Base-by-base conservation (phyloP, 2,797 vertebrate genomes). In the Sorex maritimensis region DNA sequence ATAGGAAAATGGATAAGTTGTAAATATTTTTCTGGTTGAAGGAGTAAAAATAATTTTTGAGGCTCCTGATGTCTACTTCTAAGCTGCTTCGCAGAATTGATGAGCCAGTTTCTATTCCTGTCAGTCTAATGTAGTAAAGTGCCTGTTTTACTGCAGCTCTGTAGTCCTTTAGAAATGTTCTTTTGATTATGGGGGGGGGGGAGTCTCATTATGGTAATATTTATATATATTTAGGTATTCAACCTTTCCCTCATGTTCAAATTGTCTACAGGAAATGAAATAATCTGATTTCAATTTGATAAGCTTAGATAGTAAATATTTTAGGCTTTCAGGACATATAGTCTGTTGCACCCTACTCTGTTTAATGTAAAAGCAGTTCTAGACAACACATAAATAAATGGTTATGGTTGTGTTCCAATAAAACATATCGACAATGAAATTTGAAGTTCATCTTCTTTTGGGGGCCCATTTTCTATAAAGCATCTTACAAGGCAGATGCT, bases 371-470 rank as follows among this genome's bases (percentile, higher is more conserved):
- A 71, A 80, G 23, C 23, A 89, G 69, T 44, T 72, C 73, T n/a
- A 85, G 52, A 30, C 14, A 80, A 26, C 55, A 80, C 7, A 58
- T 86, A 79, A 86, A 55, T 5, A 71, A 74, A 73, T 34, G 38
- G 61, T 8, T 81, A 72, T 3, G 30, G 44, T 55, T 86, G 21
- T 86, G 17, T 88, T 68, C 19, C 72, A 88, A 21, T 81, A 87
- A 83, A 95, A 86, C 82, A 79, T 82, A 77, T 68, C 30, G 65
- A 93, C 67, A 73, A 34, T 84, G 34, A 93, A 92, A 84, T 90
- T 61, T 61, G 58, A 21, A 61, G 21, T 61, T 61, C 21, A 61
- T 61, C 58, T 61, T 61, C 58, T 61, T 61, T 61, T 61, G 58
- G 58, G 58, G 21, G 17, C 17, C 21, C 58, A 61, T 7, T 17